Conservation (phyloP, 2,888 invertebrate genomes). For the Parnassius glacialis region DNA sequence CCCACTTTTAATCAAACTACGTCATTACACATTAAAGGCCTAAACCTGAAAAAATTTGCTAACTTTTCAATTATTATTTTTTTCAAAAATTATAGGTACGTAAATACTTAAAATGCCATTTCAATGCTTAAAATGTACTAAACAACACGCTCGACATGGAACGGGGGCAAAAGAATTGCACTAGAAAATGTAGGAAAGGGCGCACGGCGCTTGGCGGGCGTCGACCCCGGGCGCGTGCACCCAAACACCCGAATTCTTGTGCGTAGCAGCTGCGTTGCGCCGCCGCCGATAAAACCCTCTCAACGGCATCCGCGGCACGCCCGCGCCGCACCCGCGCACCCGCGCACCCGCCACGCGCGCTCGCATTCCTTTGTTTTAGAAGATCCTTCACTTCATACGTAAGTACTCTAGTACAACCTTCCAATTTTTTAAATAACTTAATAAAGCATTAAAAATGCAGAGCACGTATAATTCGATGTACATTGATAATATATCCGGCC, state of each 20-base stretch:
- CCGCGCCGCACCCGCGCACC: conserved; percentile 45
- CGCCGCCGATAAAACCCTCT: conserved; percentile 45
- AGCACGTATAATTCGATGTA: background rate
- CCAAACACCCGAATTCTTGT: conserved; percentile 69
- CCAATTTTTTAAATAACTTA: background rate
- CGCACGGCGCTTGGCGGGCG: conserved; percentile 52
- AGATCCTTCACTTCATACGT: conserved; percentile 3
- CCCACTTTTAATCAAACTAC: too few species aligned
- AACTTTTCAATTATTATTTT: too few species aligned
- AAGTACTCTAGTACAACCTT: background rate
- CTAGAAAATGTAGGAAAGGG: conserved; percentile 35
- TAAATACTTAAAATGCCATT: too few species aligned
- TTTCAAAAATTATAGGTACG: too few species aligned
- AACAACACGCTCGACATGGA: too few species aligned
- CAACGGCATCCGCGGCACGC: conserved; percentile 58
- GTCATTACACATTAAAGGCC: too few species aligned
- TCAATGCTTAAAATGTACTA: too few species aligned
- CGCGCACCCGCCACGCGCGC: conserved; percentile 42
- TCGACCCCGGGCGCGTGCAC: conserved; percentile 49
- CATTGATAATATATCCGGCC: conserved; percentile 19
- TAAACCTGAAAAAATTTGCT: too few species aligned
- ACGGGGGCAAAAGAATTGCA: conserved; percentile 28
- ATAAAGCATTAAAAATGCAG: background rate
- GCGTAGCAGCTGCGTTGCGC: conserved; percentile 60
- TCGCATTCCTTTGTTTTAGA: conserved; percentile 22